Base-by-base conservation (phyloP, 2,113 vertebrate species). In the Albula glossodonta region DNA sequence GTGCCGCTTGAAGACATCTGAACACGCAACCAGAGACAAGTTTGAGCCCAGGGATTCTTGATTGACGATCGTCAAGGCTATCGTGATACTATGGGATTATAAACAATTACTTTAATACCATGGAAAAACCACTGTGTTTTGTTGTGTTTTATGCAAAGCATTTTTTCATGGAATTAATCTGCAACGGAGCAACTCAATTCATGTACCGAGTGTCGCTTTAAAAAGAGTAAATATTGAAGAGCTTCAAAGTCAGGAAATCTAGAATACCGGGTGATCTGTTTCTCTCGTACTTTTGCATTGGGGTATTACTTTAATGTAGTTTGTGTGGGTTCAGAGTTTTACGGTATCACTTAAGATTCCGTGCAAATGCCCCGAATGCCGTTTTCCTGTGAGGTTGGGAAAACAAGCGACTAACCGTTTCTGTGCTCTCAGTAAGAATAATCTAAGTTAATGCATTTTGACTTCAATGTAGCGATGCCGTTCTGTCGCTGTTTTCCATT, bases 181-280 rank as follows among this genome's bases (percentile, higher is more conserved):
- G 50, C 56, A 86, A 78, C 86, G 56, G 89, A 85, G 41, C 82
- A 90, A 90, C 90, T 90, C 86, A 87, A 88, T 91, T 86, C 90
- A 89, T 90, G 92, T 91, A 91, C 88, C 90, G 89, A 92, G 89
- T 90, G 88, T 84, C 79, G 85, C 87, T 83, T 88, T 88, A 82
- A 31, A 82, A 31, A 87, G 83, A 90, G 91, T 87, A 89, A 87
- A 86, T 88, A 93, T 90, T 89, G 88, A 86, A 89, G 90, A 87
- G 88, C 91, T 87, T 89, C 87, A 86, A 90, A 91, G 87, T 85
- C 89, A 83, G 83, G 51, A 49, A 87, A 87, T 92, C 87, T 88
- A 87, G 87, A 89, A 84, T 86, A 83, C n/a, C n/a, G 87, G 60
- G 60, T 51, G 85, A 89, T 86, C 49, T 89, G 78, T 52, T 56